phyloP scores from a whole-genome alignment of 2,797 vertebrate species.

The Falco naumanni region DNA sequence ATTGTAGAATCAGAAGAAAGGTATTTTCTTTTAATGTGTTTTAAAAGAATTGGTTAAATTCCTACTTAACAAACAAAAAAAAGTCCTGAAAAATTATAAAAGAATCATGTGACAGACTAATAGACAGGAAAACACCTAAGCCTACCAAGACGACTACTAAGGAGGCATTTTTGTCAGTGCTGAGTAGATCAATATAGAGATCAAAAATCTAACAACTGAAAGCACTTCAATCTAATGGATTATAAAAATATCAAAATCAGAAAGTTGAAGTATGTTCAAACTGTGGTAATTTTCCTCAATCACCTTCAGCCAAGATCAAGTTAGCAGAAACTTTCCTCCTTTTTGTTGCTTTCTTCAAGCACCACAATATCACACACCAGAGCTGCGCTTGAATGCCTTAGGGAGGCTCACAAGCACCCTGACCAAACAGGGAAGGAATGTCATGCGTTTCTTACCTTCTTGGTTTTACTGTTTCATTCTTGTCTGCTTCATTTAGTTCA shows the following conservation, averaged over 20 bases:
- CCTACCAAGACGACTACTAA: background rate
- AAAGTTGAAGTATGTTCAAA: background rate
- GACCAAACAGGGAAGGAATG: background rate
- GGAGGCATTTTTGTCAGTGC: background rate
- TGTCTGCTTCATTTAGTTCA: background rate
- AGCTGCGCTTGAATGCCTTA: background rate
- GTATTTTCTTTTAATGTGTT: background rate
- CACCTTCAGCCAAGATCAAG: background rate
- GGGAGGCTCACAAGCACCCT: background rate
- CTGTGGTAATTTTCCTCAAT: background rate
- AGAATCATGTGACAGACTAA: background rate
- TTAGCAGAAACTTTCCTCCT: background rate
- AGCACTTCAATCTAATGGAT: background rate
- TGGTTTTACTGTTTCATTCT: background rate
- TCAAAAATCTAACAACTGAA: background rate
- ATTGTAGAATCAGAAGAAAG: background rate
- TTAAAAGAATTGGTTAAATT: background rate
- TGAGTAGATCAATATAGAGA: background rate
- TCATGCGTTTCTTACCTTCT: background rate
- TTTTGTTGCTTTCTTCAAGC: background rate
- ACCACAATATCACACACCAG: fast-evolving
- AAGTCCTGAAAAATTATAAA: background rate
- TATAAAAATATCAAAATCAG: background rate
- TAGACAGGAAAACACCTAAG: background rate
- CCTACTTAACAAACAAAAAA: background rate